A percentile compares a stretch with the other conserved stretches of the same genome.
Evolutionary conservation across 2,888 invertebrate species (phyloP).

Genomic region (Acanthoscelides obtectus): DNA sequence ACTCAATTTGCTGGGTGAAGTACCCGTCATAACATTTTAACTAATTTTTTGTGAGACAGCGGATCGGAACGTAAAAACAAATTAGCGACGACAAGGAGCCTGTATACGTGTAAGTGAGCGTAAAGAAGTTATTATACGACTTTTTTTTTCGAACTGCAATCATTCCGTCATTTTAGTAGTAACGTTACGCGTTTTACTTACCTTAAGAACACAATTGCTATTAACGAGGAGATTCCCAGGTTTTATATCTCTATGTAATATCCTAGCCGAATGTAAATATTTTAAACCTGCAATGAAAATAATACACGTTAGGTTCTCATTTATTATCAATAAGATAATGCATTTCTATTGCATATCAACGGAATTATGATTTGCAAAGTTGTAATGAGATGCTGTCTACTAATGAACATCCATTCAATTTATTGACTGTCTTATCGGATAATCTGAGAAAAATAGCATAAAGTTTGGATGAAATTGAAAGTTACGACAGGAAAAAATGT

Average conservation of each 20-base stretch:
- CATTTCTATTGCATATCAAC: background rate
- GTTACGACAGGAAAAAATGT: too few relatives aligned
- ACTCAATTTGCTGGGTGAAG: background rate
- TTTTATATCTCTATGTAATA: conserved; percentile 98
- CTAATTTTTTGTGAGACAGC: background rate
- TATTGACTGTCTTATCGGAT: too few relatives aligned
- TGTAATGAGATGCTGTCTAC: too few relatives aligned
- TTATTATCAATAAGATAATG: background rate
- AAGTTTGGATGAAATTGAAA: too few relatives aligned
- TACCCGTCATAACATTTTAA: background rate
- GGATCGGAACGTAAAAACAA: background rate
- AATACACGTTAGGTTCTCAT: background rate
- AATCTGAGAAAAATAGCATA: too few relatives aligned
- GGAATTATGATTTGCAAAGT: too few relatives aligned
- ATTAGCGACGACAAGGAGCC: background rate
- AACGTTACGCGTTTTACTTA: conserved; percentile 35
- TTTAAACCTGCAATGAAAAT: conserved; percentile 67
- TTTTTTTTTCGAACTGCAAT: background rate
- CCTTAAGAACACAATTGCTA: conserved; percentile 97
- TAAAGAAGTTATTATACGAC: background rate
- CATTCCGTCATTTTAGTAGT: background rate
- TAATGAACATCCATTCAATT: too few relatives aligned
- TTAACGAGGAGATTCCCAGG: conserved; percentile 98
- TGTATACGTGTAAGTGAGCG: background rate
- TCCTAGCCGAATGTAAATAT: conserved; percentile 97